Evolutionary conservation across 2,113 vertebrate genomes (phyloP), one percentile per base, ranked within the genome.

Genomic region (Anolis carolinensis): DNA sequence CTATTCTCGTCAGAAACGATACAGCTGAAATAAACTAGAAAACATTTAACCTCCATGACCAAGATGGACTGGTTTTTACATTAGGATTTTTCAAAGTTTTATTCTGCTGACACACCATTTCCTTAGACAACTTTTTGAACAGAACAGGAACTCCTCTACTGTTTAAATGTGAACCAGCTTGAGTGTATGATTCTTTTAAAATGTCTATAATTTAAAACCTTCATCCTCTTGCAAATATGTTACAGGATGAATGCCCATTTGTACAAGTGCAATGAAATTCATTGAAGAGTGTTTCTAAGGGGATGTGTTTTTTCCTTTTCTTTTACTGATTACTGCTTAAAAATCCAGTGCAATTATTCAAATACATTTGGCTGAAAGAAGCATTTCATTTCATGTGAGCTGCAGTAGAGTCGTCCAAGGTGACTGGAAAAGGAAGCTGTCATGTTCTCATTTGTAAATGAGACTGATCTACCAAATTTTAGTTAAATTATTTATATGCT

Each of bases 401-500:
- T 55, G 10, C 34, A n/a, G 75, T 62, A 65, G 88, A 25, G 75
- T 63, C 81, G 78, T 59, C 75, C 92, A 92, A 83, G 75, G 87
- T 89, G 86, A 70, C 87, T 85, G 86, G 80, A 87, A 73, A 88
- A 65, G 89, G 91, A 87, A 90, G 80, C 85, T 86, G 90, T 89
- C 91, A 48, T 36, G 62, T 16, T 0, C 90, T 89, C 93, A 92
- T 93, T 94, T 94, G 91, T 94, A 92, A 88, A 90, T 77, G 88
- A 59, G 91, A 93, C 89, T 87, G 93, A 89, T 91, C 89, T 91
- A 81, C 83, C 93, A 92, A 93, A 92, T 91, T 89, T 92, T 67
- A 1, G 81, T 88, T 94, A 71, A 94, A 95, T 94, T 94, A 95
- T 94, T 94, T 93, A 94, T 93, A 79, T 92, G 85, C 93, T 84